Base-by-base conservation (phyloP, 2,113 vertebrate genomes). In the Meles meles region DNA sequence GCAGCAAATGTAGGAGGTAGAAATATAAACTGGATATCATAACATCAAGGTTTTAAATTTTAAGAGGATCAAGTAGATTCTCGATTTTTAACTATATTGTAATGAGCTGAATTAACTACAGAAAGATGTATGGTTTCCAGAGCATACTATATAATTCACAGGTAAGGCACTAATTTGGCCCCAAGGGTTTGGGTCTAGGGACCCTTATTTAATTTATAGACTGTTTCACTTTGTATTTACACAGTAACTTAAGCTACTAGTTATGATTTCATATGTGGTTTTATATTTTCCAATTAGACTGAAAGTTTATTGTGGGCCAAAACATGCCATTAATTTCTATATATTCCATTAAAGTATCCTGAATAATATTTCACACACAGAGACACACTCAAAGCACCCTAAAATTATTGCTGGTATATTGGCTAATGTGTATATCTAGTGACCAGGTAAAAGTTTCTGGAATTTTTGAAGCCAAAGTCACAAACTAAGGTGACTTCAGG, bases 31-130 rank as follows among this genome's bases (percentile, higher is more conserved):
- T 92, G 1, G 42, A 52, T 69, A 11, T 37, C 47, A 57, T 87
- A 39, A 91, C 20, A 8, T 55, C 59, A 91, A 88, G 25, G 81
- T 91, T 98, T 97, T 89, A 29, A 83, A 79, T 86, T 96, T 97
- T 97, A 71, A 94, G 42, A 94, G 63, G 6, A 72, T 88, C 21
- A 55, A 87, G n/a, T 39, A 92, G 27, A 67, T n/a, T 95, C 20
- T 97, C 90, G 76, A 90, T 93, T 76, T 34, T 77, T 94, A 88
- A 80, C 85, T 95, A 84, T 90, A 81, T 37, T 44, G 57, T 65
- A 82, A 71, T 52, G 49, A 90, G 29, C n/a, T 90, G 42, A 96
- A 74, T 42, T 39, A 31, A 90, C 71, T 90, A 85, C 4, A 93
- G 6, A 82, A 52, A 95, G 10, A 93, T 34, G 42, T 2, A 57